phyloP scores from a whole-genome alignment of 2,888 invertebrate species.

The Hypercompe scribonia region DNA sequence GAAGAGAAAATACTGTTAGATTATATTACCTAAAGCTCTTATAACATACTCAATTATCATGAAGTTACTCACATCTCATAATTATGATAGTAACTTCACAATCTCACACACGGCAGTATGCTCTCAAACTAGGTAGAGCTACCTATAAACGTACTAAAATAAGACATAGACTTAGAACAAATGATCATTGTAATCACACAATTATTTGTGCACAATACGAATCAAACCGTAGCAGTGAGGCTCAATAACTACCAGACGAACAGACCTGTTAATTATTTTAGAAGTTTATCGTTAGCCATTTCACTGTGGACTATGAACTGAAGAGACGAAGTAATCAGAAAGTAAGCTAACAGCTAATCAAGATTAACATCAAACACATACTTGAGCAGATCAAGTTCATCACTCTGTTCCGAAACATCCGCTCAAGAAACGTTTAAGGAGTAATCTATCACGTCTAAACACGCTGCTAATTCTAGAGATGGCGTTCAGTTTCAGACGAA shows the following conservation, averaged over 20 bases:
- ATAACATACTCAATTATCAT: neutral
- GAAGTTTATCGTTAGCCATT: neutral
- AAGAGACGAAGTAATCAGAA: neutral
- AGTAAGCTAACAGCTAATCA: neutral
- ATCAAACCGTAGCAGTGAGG: too few relatives aligned
- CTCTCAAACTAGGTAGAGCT: too few relatives aligned
- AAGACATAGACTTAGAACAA: too few relatives aligned
- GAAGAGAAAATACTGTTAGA: too few relatives aligned
- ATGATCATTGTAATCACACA: too few relatives aligned
- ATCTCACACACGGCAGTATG: too few relatives aligned
- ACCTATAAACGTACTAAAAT: too few relatives aligned
- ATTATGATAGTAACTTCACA: too few relatives aligned
- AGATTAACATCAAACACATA: neutral
- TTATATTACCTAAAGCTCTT: too few relatives aligned
- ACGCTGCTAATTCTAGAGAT: neutral
- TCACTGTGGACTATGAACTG: too few relatives aligned
- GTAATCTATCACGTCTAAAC: neutral
- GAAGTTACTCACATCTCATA: neutral
- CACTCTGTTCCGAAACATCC: neutral
- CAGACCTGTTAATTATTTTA: neutral
- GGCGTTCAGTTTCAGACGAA: conserved; percentile 7
- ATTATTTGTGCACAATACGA: too few relatives aligned
- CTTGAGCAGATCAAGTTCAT: neutral
- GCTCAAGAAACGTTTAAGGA: neutral
- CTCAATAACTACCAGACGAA: too few relatives aligned